Evolutionary conservation across 1,140 invertebrate species (phyloP).

Genomic region (Scylla paramamosain): DNA sequence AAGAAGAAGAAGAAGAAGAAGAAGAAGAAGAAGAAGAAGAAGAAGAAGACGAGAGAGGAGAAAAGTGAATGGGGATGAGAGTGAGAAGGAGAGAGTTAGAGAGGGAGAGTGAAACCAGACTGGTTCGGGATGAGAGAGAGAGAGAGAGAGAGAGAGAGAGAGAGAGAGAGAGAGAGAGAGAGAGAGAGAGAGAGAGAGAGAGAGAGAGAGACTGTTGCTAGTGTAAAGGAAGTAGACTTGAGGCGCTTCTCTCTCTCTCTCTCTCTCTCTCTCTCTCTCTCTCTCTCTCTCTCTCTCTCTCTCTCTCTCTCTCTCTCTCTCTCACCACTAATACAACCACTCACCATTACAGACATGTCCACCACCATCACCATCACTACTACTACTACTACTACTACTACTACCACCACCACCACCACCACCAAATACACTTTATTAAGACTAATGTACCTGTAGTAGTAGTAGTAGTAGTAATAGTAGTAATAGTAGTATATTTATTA

Average conservation of each 20-base stretch:
- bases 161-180: too few species aligned
- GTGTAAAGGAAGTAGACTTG: too few species aligned
- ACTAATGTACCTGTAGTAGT: not conserved
- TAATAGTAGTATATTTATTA: not conserved
- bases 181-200: too few species aligned
- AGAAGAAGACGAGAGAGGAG: not conserved
- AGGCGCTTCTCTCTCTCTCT: too few species aligned
- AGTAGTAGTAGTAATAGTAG: not conserved
- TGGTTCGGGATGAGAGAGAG: not conserved
- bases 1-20: not conserved
- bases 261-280: too few species aligned
- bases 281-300: too few species aligned
- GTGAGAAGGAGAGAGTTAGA: not conserved
- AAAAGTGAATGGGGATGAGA: not conserved
- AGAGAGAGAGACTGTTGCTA: too few species aligned
- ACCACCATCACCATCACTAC: too few species aligned
- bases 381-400: not conserved
- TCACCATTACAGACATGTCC: too few species aligned
- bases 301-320: too few species aligned
- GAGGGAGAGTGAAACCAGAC: not conserved
- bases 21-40: not conserved
- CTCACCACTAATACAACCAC: too few species aligned
- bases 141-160: not conserved
- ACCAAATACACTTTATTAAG: not conserved
- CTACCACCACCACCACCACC: not conserved